phyloP scores from a whole-genome alignment of 2,797 vertebrate species.

The Alectoris magna region DNA sequence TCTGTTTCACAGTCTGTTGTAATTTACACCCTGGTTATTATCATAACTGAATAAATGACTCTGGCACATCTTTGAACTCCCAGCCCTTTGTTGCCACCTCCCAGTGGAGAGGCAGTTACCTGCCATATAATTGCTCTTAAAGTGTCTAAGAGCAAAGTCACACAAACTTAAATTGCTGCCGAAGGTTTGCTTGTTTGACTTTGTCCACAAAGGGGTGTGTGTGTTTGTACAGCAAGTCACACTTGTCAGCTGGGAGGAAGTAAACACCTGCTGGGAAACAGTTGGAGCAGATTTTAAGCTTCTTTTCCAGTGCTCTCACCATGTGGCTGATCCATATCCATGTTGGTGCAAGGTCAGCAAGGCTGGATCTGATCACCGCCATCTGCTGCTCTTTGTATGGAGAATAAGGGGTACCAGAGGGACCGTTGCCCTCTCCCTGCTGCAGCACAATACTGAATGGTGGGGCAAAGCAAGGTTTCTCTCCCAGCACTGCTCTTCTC shows the following conservation, averaged over 20 bases:
- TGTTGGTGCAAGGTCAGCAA: fast-evolving
- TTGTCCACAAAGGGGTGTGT: not conserved
- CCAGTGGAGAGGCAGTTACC: not conserved
- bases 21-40: not conserved
- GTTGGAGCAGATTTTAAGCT: conserved; percentile 9
- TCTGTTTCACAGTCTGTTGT: not conserved
- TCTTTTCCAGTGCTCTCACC: not conserved
- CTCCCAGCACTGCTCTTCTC: fast-evolving
- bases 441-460: not conserved
- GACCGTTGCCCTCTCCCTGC: fast-evolving
- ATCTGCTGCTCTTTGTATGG: not conserved
- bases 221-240: not conserved
- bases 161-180: not conserved
- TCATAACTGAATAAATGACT: not conserved
- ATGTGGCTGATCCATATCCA: not conserved
- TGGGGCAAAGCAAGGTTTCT: not conserved
- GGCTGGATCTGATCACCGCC: not conserved
- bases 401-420: not conserved
- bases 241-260: conserved; percentile 19
- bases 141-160: not conserved
- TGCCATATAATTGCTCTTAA: not conserved
- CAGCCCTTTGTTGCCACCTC: not conserved
- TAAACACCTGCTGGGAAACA: conserved; percentile 23
- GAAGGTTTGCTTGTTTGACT: not conserved
- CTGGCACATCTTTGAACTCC: not conserved